Conservation (phyloP, 2,888 invertebrate species). For the Helicoverpa assulta region DNA sequence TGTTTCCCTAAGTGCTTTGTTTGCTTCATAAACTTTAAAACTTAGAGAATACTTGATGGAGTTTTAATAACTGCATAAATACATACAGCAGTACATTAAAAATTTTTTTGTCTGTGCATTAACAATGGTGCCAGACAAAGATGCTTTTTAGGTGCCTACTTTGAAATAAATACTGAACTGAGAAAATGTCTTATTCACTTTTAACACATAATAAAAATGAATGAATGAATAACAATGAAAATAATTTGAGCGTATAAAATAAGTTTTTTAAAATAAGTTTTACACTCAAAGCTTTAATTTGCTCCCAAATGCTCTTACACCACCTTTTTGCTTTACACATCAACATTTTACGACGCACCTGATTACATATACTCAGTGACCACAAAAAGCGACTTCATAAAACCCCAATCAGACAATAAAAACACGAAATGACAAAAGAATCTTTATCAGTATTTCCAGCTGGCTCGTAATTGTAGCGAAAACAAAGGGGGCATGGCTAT, state of each 20-base stretch:
- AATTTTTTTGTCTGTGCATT: neutral
- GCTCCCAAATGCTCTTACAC: neutral
- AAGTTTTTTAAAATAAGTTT: too few species aligned
- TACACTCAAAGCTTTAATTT: neutral
- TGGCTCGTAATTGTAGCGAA: conserved; percentile 50
- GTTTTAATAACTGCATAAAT: conserved; percentile 20
- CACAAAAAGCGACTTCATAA: conserved; percentile 39
- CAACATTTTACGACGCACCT: conserved; percentile 13
- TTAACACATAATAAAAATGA: too few species aligned
- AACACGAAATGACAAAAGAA: conserved; percentile 41
- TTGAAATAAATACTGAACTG: neutral
- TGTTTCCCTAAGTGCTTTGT: conserved; percentile 48
- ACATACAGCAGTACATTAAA: conserved; percentile 2
- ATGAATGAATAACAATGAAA: too few species aligned
- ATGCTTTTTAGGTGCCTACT: neutral
- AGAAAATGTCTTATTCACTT: too few species aligned
- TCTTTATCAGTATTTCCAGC: conserved; percentile 60
- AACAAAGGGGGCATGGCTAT: conserved; percentile 62
- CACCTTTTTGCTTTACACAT: neutral
- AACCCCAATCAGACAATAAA: conserved; percentile 39
- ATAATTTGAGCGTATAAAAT: neutral
- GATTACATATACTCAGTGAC: conserved; percentile 18
- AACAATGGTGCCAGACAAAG: neutral
- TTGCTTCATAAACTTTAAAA: conserved; percentile 32
- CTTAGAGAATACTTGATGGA: conserved; percentile 41